phyloP scores from a whole-genome alignment of 2,113 vertebrate genomes.

The Bubo blakistoni region DNA sequence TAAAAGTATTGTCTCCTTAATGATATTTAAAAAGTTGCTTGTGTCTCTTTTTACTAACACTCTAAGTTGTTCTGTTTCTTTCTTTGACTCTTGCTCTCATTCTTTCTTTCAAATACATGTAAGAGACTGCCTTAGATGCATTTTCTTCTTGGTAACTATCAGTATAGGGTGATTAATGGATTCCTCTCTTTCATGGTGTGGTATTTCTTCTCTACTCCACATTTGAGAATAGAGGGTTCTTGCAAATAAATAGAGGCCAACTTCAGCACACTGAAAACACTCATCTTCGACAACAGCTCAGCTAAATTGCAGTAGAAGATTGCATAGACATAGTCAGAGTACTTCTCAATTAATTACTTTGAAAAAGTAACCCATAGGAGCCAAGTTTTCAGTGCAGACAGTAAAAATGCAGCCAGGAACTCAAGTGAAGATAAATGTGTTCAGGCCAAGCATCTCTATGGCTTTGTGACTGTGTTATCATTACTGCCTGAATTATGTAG shows the following conservation, averaged over 20 bases:
- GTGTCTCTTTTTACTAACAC: slow-evolving; percentile 34
- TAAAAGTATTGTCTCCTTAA: slow-evolving; percentile 48
- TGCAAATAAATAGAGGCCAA: not conserved
- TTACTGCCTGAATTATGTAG: not conserved
- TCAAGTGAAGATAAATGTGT: not conserved
- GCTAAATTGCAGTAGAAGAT: not conserved
- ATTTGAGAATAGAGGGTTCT: not conserved
- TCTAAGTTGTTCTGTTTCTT: not conserved
- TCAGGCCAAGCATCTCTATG: not conserved
- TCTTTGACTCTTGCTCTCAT: not conserved
- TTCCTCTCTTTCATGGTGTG: not conserved
- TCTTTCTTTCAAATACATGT: not conserved
- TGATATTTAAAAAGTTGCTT: slow-evolving; percentile 63
- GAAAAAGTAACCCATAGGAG: not conserved
- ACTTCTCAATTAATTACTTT: not conserved
- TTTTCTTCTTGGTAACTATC: not conserved
- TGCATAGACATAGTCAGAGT: not conserved
- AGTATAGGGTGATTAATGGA: not conserved
- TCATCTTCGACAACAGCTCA: not conserved
- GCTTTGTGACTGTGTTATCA: not conserved
- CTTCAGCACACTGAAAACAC: not conserved
- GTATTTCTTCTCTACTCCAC: not conserved
- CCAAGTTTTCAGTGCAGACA: not conserved
- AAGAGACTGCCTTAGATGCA: not conserved
- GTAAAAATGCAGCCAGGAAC: not conserved